Percentiles rank a stretch among this genome's conserved stretches.
Evolutionary conservation across 2,797 vertebrate species (phyloP).

Genomic region (Melanotaenia boesemani): DNA sequence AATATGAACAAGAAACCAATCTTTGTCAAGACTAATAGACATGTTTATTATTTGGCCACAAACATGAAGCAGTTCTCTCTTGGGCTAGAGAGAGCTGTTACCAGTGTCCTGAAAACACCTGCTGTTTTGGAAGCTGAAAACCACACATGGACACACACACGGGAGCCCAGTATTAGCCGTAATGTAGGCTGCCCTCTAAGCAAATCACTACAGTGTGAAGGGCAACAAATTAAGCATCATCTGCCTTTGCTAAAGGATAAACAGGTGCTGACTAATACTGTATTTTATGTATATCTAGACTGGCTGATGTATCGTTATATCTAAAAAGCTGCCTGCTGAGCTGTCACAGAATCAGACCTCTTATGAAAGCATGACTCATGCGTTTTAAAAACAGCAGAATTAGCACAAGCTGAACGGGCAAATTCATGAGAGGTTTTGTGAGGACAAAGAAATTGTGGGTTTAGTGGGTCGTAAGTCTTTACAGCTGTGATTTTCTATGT

Average conservation of each 20-base stretch:
- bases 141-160: background rate
- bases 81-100: too few species aligned
- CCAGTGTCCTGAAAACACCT: constrained; percentile 15
- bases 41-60: background rate
- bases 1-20: background rate
- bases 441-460: constrained; percentile 5
- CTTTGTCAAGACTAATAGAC: background rate
- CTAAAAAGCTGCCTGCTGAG: constrained; percentile 1
- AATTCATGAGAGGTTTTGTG: constrained; percentile 18
- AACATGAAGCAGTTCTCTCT: background rate
- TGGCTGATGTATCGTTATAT: constrained; percentile 1
- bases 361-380: constrained; percentile 43
- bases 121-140: constrained; percentile 8
- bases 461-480: background rate
- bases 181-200: background rate
- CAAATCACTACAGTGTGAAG: constrained; percentile 7
- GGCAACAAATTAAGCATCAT: constrained; percentile 24
- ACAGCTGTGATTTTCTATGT: constrained; percentile 6
- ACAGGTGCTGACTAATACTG: constrained; percentile 32
- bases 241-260: constrained; percentile 26
- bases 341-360: constrained; percentile 4
- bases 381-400: constrained; percentile 36
- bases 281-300: constrained; percentile 5
- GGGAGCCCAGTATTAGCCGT: constrained; percentile 10
- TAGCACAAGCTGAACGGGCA: constrained; percentile 18